phyloP scores from a whole-genome alignment of 2,888 invertebrate genomes.

The Agriotes lineatus region DNA sequence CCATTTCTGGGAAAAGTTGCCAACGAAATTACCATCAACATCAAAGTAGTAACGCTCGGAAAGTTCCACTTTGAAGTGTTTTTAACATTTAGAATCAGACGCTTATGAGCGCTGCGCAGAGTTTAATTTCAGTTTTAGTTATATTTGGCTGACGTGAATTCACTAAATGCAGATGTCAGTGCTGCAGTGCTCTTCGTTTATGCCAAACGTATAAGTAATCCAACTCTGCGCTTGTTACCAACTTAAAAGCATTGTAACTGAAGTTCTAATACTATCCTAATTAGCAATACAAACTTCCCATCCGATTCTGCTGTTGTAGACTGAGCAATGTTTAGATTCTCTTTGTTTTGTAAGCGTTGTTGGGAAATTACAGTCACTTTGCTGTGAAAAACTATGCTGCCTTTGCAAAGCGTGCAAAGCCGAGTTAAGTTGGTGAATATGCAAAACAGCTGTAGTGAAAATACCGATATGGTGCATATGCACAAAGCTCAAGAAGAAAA shows the following conservation, averaged over 20 bases:
- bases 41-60: constrained; percentile 15
- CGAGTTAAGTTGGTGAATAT: too few relatives aligned
- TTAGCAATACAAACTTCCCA: neutral
- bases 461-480: too few relatives aligned
- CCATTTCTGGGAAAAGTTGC: neutral
- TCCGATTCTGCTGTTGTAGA: neutral
- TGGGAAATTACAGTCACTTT: too few relatives aligned
- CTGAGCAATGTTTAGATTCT: neutral
- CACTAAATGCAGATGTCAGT: constrained; percentile 12
- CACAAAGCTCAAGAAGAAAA: too few relatives aligned
- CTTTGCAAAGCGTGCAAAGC: too few relatives aligned
- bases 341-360: too few relatives aligned
- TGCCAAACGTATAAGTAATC: neutral
- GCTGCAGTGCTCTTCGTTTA: neutral
- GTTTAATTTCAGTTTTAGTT: constrained; percentile 10
- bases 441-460: too few relatives aligned
- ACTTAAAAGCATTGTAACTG: constrained; percentile 16
- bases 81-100: constrained; percentile 3
- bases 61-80: constrained; percentile 21
- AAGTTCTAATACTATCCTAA: neutral
- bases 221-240: neutral
- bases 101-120: neutral
- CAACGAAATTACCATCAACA: constrained; percentile 15
- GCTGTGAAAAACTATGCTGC: too few relatives aligned
- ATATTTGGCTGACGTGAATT: neutral